Evolutionary conservation across 37 sponge, comb jelly and placozoan genomes (phyloP).

Genomic region (Aphrocallistes beatrix): DNA sequence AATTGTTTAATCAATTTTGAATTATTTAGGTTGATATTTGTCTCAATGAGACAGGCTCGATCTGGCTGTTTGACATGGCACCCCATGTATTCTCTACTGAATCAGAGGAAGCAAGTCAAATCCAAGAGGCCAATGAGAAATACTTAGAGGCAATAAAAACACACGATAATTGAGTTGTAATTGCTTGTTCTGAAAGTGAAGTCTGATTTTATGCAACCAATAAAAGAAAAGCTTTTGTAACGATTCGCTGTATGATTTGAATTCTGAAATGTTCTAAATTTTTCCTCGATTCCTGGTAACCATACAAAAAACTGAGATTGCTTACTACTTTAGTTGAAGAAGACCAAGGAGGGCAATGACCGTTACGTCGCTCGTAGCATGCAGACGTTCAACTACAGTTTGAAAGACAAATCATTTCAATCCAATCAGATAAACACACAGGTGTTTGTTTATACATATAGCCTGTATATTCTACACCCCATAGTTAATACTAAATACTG

Average conservation of each 20-base stretch:
- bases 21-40: slow-evolving; percentile 58
- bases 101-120: slow-evolving; percentile 52
- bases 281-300: too few relatives aligned
- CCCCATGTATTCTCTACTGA: slow-evolving; percentile 61
- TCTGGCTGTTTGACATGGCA: slow-evolving; percentile 77
- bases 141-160: slow-evolving; percentile 51
- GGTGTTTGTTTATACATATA: slow-evolving; percentile 17
- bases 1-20: too few relatives aligned
- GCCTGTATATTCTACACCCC: neutral
- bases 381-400: slow-evolving; percentile 78
- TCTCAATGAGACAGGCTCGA: slow-evolving; percentile 84
- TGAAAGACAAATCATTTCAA: slow-evolving; percentile 71
- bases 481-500: neutral
- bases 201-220: too few relatives aligned
- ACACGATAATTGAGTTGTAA: neutral
- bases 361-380: slow-evolving; percentile 68
- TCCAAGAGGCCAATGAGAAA: slow-evolving; percentile 43
- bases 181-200: neutral
- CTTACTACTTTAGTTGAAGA: slow-evolving; percentile 29
- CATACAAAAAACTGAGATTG: neutral
- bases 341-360: slow-evolving; percentile 62
- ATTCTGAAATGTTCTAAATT: neutral
- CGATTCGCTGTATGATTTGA: too few relatives aligned
- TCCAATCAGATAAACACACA: slow-evolving; percentile 39
- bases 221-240: too few relatives aligned